phyloP scores from a whole-genome alignment of 1,140 invertebrate genomes.

The Linepithema humile region DNA sequence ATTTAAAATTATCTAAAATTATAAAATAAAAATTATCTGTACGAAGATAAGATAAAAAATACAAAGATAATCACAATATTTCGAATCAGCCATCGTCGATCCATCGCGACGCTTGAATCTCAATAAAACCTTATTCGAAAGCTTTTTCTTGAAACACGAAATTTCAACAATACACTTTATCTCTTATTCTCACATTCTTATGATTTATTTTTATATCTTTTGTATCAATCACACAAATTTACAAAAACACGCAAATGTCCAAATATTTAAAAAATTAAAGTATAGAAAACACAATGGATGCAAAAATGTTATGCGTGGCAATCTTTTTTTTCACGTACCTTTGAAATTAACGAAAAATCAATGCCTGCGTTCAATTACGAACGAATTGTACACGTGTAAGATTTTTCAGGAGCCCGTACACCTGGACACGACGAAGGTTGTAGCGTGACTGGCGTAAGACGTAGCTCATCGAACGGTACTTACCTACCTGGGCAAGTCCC shows the following conservation, averaged over 20 bases:
- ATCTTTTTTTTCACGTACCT: conserved; percentile 34
- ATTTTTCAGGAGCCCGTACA: conserved; percentile 65
- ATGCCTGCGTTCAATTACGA: not conserved
- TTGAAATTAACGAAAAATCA: conserved; percentile 1
- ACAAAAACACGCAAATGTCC: not conserved
- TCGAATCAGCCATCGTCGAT: not conserved
- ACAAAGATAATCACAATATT: not conserved
- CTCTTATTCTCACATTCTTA: not conserved
- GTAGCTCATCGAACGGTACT: conserved; percentile 79
- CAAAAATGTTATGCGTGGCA: not conserved
- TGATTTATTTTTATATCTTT: conserved; percentile 14
- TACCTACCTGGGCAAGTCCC: conserved; percentile 73
- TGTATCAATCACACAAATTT: not conserved
- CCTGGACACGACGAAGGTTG: conserved; percentile 76
- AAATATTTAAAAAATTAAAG: not conserved
- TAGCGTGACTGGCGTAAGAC: conserved; percentile 76
- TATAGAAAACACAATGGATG: not conserved
- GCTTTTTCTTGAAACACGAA: not conserved
- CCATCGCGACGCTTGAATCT: not conserved
- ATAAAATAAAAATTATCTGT: not conserved
- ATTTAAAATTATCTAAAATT: no score
- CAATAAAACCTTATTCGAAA: not conserved
- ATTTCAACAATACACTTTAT: not conserved
- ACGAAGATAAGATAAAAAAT: not conserved
- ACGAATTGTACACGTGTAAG: conserved; percentile 15